Conservation (phyloP, 2,888 invertebrate species). For the Pogonocherus hispidulus region DNA sequence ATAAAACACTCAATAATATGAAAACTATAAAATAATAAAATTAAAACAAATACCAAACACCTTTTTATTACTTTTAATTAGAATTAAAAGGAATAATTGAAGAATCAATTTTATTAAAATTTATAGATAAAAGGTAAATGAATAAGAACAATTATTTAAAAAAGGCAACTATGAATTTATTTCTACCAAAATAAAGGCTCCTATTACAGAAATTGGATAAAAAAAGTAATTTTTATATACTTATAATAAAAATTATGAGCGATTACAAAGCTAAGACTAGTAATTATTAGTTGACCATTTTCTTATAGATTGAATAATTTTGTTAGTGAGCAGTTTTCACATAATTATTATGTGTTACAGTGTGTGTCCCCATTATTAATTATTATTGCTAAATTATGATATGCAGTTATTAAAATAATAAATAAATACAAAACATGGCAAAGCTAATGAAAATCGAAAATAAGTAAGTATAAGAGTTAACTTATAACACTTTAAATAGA, state of each 20-base stretch:
- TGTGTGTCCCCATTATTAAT: constrained; percentile 28
- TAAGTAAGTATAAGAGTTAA: too few species aligned
- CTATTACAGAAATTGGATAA: constrained; percentile 52
- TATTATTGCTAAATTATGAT: constrained; percentile 46
- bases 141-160: constrained; percentile 46
- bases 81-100: too few species aligned
- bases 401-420: constrained; percentile 43
- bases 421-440: constrained; percentile 41
- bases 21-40: too few species aligned
- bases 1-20: too few species aligned
- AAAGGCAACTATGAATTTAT: constrained; percentile 66
- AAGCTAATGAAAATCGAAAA: constrained; percentile 42
- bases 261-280: constrained; percentile 65
- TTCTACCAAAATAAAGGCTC: constrained; percentile 64
- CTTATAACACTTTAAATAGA: constrained; percentile 38
- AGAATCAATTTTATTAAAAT: too few species aligned
- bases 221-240: constrained; percentile 43
- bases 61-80: too few species aligned
- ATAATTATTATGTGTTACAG: constrained; percentile 29
- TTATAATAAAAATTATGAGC: constrained; percentile 47
- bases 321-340: constrained; percentile 60
- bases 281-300: constrained; percentile 58
- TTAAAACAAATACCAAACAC: too few species aligned
- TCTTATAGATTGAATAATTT: constrained; percentile 40
- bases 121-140: neutral